These are phyloP conservation scores for Protophormia terraenovae DNA, from an alignment of 2,888 invertebrate species.

Conservation along the genomic window DNA sequence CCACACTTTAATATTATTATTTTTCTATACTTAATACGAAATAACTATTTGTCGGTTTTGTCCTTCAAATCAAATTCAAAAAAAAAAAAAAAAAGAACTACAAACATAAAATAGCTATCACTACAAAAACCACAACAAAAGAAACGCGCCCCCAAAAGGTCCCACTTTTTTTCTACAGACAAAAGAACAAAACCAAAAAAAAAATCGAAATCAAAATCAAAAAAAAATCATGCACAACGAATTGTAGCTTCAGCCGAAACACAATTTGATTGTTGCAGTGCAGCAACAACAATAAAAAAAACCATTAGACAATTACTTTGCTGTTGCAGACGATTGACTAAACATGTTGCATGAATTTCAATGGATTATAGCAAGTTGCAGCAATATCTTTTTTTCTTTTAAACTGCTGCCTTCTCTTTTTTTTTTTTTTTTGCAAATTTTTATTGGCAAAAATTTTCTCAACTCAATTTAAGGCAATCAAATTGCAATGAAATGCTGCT, in stretches of 20 bases:
- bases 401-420: constrained; percentile 20
- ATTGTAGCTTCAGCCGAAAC: constrained; percentile 63
- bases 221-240: constrained; percentile 63
- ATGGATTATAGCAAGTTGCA: constrained; percentile 50
- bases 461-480: constrained; percentile 66
- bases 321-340: constrained; percentile 52
- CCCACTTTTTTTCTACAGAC: background rate
- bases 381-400: background rate
- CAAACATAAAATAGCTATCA: background rate
- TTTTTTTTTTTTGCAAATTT: background rate
- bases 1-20: constrained; percentile 20
- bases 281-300: constrained; percentile 16
- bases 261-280: constrained; percentile 48
- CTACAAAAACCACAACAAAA: constrained; percentile 49
- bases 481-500: constrained; percentile 68
- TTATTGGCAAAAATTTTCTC: constrained; percentile 53
- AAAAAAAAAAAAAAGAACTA: background rate
- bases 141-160: constrained; percentile 65
- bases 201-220: background rate
- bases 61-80: constrained; percentile 52
- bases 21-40: constrained; percentile 35
- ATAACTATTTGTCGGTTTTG: constrained; percentile 54
- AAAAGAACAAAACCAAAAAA: constrained; percentile 5
- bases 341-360: constrained; percentile 50
- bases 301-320: constrained; percentile 59